Evolutionary conservation across 23 tunicate genomes (phyloP), one percentile per base, ranked within the genome.

Genomic region (Diplosoma virens): DNA sequence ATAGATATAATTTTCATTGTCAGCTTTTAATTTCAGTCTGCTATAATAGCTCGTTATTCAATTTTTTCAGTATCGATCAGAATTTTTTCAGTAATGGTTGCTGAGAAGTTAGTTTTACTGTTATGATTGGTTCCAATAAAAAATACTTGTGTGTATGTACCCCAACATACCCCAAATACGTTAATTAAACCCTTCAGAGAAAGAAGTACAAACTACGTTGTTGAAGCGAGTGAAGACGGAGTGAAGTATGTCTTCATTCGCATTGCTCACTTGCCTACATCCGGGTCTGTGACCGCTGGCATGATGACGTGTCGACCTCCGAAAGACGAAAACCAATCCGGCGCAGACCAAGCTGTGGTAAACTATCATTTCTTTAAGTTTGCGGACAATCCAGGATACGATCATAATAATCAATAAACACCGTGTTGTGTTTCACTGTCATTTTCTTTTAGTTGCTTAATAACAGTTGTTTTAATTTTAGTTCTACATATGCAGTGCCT

Each of bases 181-280:
- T n/a, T n/a, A n/a, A n/a, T n/a, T n/a, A n/a, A n/a, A n/a, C n/a
- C n/a, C n/a, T 61, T 34, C 69, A 61, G 69, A 61, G 69, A 61
- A 29, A 27, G 35, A 61, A 35, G 69, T 7, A 28, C 6, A 6
- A 89, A 88, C 23, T 82, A 81, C 71, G 96, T 89, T 30, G 83
- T 89, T 23, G 96, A 89, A 82, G 71, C 69, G 7, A 89, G 96
- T 69, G 84, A 89, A 3, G 68, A 82, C 69, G 96, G 96, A 6
- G 78, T 67, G 20, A 61, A 59, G n/a, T 89, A 89, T 36, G 81
- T 61, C 5, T 89, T 89, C 73, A 88, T 89, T 14, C 79, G 96
- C 1, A 82, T 89, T 55, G 87, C 88, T 6, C 96, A 89, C 60
- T 33, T 89, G 48, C 88, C 96, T 17, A 82, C 87, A 1, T 60